Percentiles rank a stretch among this genome's conserved stretches.
phyloP scores from a whole-genome alignment of 2,888 invertebrate genomes.

The Coecobrya sp. region DNA sequence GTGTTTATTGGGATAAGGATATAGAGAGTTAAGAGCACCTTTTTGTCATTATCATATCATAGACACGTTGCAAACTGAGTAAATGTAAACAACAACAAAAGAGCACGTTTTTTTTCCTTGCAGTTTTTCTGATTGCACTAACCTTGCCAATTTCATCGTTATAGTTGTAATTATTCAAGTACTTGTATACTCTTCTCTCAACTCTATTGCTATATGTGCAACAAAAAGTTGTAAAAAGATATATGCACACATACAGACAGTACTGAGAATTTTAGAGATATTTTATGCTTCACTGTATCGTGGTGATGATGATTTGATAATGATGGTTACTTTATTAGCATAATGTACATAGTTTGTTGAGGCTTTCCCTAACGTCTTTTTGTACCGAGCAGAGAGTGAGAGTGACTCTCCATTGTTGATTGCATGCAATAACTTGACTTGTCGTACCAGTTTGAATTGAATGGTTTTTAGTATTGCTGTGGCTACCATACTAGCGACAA shows the following conservation, averaged over 20 bases:
- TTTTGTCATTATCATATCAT: not conserved
- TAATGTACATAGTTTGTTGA: not conserved
- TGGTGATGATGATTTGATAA: not conserved
- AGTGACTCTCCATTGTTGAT: not conserved
- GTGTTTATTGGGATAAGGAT: not conserved
- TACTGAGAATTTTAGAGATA: not conserved
- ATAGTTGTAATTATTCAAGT: not conserved
- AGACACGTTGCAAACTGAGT: not conserved
- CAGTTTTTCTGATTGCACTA: constrained; percentile 28
- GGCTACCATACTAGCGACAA: not conserved
- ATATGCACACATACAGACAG: no score
- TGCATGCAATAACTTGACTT: not conserved
- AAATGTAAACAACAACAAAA: not conserved
- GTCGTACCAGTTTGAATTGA: not conserved
- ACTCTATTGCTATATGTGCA: no score
- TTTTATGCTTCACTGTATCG: not conserved
- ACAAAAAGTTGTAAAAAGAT: not conserved
- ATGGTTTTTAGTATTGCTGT: not conserved
- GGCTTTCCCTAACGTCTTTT: not conserved
- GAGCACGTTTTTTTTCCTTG: constrained; percentile 23
- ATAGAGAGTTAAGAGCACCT: not conserved
- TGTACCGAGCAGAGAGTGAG: not conserved
- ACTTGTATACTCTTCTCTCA: not conserved
- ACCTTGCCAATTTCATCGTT: constrained; percentile 27
- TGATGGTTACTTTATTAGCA: not conserved